These are phyloP conservation scores for Parapristionchus giblindavisi DNA, from an alignment of 2,888 invertebrate genomes.

Conservation along the genomic window DNA sequence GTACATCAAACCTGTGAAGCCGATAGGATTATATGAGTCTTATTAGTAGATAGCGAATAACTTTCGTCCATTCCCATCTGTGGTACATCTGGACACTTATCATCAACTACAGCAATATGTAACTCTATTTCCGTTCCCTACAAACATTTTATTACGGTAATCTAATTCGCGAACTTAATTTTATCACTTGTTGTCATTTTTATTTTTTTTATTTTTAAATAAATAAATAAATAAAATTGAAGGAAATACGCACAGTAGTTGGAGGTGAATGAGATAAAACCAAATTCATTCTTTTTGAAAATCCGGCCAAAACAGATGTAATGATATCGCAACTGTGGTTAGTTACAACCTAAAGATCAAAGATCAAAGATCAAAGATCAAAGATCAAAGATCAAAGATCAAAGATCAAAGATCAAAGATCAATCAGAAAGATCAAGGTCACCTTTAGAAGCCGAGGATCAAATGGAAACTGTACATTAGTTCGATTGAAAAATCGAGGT, in stretches of 20 bases:
- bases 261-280: not conserved
- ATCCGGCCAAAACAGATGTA: not conserved
- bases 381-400: no score
- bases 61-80: conserved; percentile 26
- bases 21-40: not conserved
- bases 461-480: not conserved
- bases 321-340: conserved; percentile 7
- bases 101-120: not conserved
- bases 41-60: not conserved
- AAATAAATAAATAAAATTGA: no score
- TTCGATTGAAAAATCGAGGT: not conserved
- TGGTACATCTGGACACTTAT: not conserved
- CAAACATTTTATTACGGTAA: no score
- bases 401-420: no score
- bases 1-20: not conserved
- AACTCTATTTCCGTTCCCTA: not conserved
- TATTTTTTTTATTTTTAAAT: no score
- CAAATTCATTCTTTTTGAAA: not conserved
- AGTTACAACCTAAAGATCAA: not conserved
- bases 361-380: no score
- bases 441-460: conserved; percentile 1
- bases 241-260: not conserved
- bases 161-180: no score
- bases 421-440: no score
- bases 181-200: no score